Conservation (phyloP, 2,888 invertebrate species). For the Melanostoma scalare region DNA sequence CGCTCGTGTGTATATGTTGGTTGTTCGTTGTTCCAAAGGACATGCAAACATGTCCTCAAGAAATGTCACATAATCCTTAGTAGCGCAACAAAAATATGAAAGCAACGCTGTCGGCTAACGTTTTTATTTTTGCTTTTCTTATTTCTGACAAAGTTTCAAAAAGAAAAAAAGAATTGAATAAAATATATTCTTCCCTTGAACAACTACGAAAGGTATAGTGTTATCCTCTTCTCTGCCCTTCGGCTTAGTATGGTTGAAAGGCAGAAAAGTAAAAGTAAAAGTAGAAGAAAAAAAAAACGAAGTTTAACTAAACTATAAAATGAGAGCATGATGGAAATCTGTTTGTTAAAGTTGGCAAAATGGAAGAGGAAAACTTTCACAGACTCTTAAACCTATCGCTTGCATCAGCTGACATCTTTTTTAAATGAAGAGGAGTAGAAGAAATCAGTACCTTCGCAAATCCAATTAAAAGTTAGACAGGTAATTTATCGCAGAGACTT, state of each 20-base stretch:
- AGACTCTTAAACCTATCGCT: constrained; percentile 33
- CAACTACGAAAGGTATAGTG: constrained; percentile 26
- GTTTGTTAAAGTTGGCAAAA: constrained; percentile 56
- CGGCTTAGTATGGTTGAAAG: constrained; percentile 18
- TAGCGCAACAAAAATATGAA: constrained; percentile 42
- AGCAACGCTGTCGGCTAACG: constrained; percentile 43
- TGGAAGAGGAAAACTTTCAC: constrained; percentile 42
- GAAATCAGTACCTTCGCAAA: constrained; percentile 57
- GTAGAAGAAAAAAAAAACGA: background rate
- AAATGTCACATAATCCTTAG: constrained; percentile 52
- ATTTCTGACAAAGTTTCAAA: constrained; percentile 22
- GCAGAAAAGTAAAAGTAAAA: background rate
- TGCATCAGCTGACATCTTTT: constrained; percentile 59
- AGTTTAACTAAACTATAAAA: constrained; percentile 37
- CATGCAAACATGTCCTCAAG: constrained; percentile 58
- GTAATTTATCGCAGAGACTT: constrained; percentile 59
- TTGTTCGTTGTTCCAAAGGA: constrained; percentile 17
- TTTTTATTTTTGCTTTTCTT: constrained; percentile 6
- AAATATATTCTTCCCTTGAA: background rate
- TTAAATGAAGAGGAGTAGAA: constrained; percentile 46
- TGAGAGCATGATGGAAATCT: constrained; percentile 60
- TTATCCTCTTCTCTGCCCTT: constrained; percentile 32
- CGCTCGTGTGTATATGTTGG: constrained; percentile 13
- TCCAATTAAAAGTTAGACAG: constrained; percentile 71
- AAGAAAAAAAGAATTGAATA: background rate